A percentile compares a stretch with the other conserved stretches of the same genome.
Evolutionary conservation across 2,113 vertebrate species (phyloP).

Genomic region (Psilopogon haemacephalus): DNA sequence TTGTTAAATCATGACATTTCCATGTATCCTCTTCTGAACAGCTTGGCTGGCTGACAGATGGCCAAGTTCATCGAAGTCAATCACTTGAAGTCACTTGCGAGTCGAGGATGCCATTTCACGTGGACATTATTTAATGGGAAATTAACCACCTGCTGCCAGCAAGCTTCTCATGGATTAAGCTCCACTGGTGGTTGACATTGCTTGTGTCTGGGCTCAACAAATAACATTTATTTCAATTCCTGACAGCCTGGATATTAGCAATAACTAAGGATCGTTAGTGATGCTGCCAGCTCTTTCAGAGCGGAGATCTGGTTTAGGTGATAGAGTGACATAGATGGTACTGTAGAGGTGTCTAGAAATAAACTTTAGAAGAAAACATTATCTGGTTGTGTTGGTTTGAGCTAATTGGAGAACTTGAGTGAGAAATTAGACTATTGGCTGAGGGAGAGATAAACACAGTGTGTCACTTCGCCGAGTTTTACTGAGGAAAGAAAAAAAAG

Average conservation of each 20-base stretch:
- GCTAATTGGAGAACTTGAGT: too few relatives aligned
- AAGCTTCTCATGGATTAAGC: neutral
- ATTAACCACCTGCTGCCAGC: neutral
- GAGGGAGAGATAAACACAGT: too few relatives aligned
- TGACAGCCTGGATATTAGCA: neutral
- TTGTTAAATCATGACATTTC: neutral
- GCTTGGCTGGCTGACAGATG: neutral
- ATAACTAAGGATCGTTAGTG: neutral
- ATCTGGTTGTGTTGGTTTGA: too few relatives aligned
- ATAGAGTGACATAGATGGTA: neutral
- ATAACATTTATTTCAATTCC: neutral
- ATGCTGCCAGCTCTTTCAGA: neutral
- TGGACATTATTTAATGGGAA: slow-evolving; percentile 1
- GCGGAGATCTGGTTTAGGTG: neutral
- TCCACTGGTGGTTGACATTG: neutral
- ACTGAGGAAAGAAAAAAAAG: too few relatives aligned
- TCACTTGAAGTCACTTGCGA: neutral
- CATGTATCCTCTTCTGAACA: neutral
- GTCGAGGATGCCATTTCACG: neutral
- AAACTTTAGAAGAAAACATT: neutral
- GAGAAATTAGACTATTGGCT: too few relatives aligned
- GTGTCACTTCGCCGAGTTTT: too few relatives aligned
- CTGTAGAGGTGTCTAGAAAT: neutral
- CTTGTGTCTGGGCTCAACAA: neutral
- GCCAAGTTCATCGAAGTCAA: neutral